Evolutionary conservation across 2,797 vertebrate genomes (phyloP).

Genomic region (Gouania willdenowi): DNA sequence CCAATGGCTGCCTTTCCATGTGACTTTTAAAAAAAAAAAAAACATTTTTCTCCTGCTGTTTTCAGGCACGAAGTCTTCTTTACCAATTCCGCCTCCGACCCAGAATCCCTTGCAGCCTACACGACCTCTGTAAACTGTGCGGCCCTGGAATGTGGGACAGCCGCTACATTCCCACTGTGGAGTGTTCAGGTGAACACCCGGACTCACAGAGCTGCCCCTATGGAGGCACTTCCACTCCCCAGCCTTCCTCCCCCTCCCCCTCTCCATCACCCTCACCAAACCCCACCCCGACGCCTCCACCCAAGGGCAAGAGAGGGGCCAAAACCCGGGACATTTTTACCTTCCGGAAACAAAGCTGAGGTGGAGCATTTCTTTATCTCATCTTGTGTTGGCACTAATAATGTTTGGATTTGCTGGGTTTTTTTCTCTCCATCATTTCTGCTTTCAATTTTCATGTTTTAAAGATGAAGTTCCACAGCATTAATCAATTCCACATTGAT

Average conservation of each 20-base stretch:
- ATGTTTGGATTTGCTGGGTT: slow-evolving; percentile 15
- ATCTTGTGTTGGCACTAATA: slow-evolving; percentile 6
- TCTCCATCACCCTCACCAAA: slow-evolving; percentile 55
- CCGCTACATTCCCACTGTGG: slow-evolving; percentile 92
- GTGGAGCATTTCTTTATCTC: slow-evolving; percentile 5
- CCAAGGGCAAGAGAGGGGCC: slow-evolving; percentile 76
- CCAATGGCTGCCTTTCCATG: too few species aligned
- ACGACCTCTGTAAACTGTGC: slow-evolving; percentile 92
- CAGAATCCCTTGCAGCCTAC: slow-evolving; percentile 93
- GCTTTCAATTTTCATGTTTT: slow-evolving; percentile 17
- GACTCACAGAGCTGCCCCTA: slow-evolving; percentile 91
- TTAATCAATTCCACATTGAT: too few species aligned
- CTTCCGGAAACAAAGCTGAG: slow-evolving; percentile 87
- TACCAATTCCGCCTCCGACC: slow-evolving; percentile 95
- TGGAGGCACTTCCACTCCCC: slow-evolving; percentile 80
- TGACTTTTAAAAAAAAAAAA: too few species aligned
- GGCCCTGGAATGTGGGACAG: slow-evolving; percentile 99
- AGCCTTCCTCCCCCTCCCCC: slow-evolving; percentile 65
- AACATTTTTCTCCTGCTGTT: slow-evolving; percentile 1
- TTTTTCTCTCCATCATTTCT: slow-evolving; percentile 1
- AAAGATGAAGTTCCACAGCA: slow-evolving; percentile 7
- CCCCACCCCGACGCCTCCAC: slow-evolving; percentile 47
- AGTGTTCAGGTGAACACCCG: slow-evolving; percentile 90
- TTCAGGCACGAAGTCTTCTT: slow-evolving; percentile 89
- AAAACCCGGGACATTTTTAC: slow-evolving; percentile 86